Conservation (phyloP, 1,140 invertebrate genomes). For the Lordiphosa clarofinis region DNA sequence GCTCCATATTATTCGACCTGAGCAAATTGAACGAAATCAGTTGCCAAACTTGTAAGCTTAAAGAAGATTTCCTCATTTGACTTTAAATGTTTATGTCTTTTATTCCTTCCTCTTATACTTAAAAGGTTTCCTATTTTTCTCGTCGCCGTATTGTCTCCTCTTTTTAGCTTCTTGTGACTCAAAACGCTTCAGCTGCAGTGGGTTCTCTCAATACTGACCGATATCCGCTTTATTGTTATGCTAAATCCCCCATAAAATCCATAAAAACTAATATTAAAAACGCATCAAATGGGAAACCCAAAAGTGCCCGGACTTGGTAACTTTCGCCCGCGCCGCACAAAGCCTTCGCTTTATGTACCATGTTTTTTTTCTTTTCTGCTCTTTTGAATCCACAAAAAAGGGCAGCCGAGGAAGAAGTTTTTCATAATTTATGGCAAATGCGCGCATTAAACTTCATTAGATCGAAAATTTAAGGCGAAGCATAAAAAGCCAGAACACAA, state of each 20-base stretch:
- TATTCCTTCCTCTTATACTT: no score
- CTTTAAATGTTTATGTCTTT: no score
- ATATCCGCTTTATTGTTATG: slow-evolving; percentile 73
- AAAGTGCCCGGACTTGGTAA: slow-evolving; percentile 27
- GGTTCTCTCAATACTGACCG: slow-evolving; percentile 30
- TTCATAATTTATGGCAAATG: slow-evolving; percentile 75
- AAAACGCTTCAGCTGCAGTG: slow-evolving; percentile 1
- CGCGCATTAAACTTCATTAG: slow-evolving; percentile 77
- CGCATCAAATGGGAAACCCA: slow-evolving; percentile 44
- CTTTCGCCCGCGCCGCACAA: slow-evolving; percentile 54
- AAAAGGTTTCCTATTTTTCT: no score
- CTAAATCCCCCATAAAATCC: slow-evolving; percentile 56
- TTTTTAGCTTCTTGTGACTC: no score
- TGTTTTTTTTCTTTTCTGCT: background rate
- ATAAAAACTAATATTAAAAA: slow-evolving; percentile 70
- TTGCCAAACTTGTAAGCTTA: no score
- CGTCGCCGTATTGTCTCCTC: slow-evolving; percentile 23
- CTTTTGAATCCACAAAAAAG: slow-evolving; percentile 48
- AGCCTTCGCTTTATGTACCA: slow-evolving; percentile 34
- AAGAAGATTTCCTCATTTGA: no score
- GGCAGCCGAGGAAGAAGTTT: slow-evolving; percentile 39
- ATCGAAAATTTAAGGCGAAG: slow-evolving; percentile 69
- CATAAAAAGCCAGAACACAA: slow-evolving; percentile 44
- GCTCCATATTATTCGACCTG: no score
- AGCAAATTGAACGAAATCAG: no score